phyloP scores from a whole-genome alignment of 1,140 invertebrate genomes.

The Oryctes rhinoceros region DNA sequence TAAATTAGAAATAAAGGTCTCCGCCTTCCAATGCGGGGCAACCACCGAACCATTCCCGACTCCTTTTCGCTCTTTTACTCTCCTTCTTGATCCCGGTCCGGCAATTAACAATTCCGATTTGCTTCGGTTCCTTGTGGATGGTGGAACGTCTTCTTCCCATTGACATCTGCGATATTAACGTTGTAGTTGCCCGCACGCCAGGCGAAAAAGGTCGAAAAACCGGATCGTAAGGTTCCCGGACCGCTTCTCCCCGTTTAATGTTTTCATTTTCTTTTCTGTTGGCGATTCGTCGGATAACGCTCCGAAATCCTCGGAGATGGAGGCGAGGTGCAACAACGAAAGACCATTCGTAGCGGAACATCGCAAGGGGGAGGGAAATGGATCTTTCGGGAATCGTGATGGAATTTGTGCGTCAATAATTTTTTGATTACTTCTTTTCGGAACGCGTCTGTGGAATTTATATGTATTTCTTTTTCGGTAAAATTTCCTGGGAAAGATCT shows the following conservation, averaged over 20 bases:
- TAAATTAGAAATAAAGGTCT: constrained; percentile 15
- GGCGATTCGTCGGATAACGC: constrained; percentile 12
- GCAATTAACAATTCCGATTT: constrained; percentile 26
- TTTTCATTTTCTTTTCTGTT: constrained; percentile 25
- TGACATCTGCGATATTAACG: constrained; percentile 27
- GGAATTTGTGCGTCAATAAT: constrained; percentile 11
- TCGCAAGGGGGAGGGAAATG: neutral
- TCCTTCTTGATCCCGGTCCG: neutral
- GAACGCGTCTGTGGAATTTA: neutral
- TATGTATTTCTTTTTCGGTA: neutral
- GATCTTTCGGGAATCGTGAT: neutral
- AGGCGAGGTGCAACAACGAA: constrained; percentile 12
- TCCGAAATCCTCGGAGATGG: constrained; percentile 16
- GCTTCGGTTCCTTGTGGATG: neutral
- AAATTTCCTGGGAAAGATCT: neutral
- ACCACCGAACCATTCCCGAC: neutral
- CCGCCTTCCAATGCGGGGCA: neutral
- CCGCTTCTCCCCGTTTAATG: neutral
- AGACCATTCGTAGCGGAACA: neutral
- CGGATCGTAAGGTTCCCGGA: constrained; percentile 4
- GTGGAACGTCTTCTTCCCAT: neutral
- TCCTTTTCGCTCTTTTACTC: neutral
- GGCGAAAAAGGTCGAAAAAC: constrained; percentile 18
- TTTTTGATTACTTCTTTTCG: constrained; percentile 25
- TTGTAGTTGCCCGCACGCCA: neutral